A percentile compares a stretch with the other conserved stretches of the same genome.
Evolutionary conservation across 2,113 vertebrate genomes (phyloP).

Genomic region (Dryoscopus gambensis): DNA sequence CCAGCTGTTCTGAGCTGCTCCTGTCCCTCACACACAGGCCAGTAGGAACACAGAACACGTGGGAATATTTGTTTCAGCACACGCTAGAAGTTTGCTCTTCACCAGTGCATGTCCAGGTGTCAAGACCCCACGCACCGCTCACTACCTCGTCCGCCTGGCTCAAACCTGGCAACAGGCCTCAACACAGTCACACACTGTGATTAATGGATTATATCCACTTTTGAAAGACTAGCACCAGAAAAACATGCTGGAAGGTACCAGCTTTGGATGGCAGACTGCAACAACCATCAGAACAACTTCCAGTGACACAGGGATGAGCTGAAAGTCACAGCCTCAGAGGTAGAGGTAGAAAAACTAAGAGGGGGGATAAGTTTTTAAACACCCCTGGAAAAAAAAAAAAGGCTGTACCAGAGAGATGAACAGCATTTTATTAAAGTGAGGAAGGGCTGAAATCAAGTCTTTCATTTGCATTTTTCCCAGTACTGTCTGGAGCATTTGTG

Average conservation of each 20-base stretch:
- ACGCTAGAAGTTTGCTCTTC: not conserved
- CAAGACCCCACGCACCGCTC: accelerated
- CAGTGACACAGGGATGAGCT: not conserved
- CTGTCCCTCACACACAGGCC: not conserved
- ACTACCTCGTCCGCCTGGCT: not conserved
- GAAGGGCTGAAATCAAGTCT: not conserved
- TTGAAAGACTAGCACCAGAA: not conserved
- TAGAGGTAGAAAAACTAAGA: not conserved
- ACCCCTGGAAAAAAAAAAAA: not conserved
- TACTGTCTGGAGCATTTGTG: conserved; percentile 34
- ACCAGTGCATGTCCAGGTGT: accelerated
- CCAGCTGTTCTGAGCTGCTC: not conserved
- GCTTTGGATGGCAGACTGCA: not conserved
- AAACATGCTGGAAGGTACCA: accelerated
- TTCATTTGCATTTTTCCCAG: conserved; percentile 16
- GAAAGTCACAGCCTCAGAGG: not conserved
- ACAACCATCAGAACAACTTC: not conserved
- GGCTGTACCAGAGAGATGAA: not conserved
- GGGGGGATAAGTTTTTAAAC: not conserved
- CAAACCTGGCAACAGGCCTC: not conserved
- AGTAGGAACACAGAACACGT: not conserved
- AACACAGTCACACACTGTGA: not conserved
- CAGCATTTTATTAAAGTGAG: not conserved
- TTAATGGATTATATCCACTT: not conserved
- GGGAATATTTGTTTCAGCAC: not conserved